phyloP scores from a whole-genome alignment of 35 echinoderm and acorn worm species.

The Diadema setosum region DNA sequence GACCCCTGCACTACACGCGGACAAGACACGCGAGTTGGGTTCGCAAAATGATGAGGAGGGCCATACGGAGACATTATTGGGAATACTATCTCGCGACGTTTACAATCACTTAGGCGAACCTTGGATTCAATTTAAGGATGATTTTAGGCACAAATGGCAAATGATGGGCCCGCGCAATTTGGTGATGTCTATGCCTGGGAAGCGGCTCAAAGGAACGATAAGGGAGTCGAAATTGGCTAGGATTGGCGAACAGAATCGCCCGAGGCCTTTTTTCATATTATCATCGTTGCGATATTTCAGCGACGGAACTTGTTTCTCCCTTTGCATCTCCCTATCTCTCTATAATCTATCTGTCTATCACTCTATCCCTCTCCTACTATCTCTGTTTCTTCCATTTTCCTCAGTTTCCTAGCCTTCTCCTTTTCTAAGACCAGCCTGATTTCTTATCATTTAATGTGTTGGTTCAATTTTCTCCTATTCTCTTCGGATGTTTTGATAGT shows the following conservation, averaged over 20 bases:
- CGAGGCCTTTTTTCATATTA: not conserved
- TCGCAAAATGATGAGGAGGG: not conserved
- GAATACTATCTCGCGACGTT: not conserved
- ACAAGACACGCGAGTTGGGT: not conserved
- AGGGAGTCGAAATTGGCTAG: not conserved
- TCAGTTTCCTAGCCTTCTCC: not conserved
- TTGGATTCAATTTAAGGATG: slow-evolving; percentile 29
- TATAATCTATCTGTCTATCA: not conserved
- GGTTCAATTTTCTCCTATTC: too few relatives aligned
- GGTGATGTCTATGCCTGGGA: not conserved
- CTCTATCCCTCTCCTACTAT: not conserved
- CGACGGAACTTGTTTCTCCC: too few relatives aligned
- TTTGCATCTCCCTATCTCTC: too few relatives aligned
- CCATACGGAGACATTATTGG: not conserved
- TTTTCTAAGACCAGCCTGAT: not conserved
- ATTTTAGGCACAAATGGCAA: slow-evolving; percentile 19
- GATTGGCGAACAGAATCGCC: not conserved
- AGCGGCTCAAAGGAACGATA: not conserved
- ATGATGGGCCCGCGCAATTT: slow-evolving; percentile 3
- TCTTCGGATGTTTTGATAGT: too few relatives aligned
- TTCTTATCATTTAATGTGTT: too few relatives aligned
- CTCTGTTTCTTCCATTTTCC: not conserved
- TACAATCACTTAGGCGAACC: slow-evolving; percentile 27
- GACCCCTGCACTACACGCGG: not conserved
- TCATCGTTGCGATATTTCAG: not conserved